Conservation (phyloP, 2,113 vertebrate genomes). For the Nesoenas mayeri region DNA sequence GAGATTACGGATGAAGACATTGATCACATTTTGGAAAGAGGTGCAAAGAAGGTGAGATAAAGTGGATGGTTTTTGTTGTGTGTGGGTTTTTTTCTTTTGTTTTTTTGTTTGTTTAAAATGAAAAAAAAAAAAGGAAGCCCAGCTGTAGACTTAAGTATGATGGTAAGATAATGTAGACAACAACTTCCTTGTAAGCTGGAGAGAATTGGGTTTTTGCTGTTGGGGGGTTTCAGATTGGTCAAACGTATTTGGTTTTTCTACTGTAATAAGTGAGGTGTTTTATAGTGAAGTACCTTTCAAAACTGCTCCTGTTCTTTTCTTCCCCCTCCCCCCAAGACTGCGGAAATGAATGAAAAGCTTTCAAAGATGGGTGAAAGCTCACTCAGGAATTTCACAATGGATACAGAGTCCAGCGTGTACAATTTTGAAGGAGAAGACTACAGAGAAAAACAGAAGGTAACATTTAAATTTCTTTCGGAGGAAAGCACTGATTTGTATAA, state of each 20-base stretch:
- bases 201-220: not conserved
- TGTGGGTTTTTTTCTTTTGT: no score
- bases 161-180: not conserved
- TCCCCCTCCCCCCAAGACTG: slow-evolving; percentile 77
- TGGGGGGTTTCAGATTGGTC: not conserved
- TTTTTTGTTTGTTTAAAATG: not conserved
- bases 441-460: slow-evolving; percentile 98
- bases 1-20: slow-evolving; percentile 99
- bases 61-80: not conserved
- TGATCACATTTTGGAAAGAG: slow-evolving; percentile 92
- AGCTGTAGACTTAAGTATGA: not conserved
- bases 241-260: not conserved
- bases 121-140: not conserved
- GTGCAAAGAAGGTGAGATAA: slow-evolving; percentile 89
- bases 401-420: slow-evolving; percentile 96
- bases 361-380: slow-evolving; percentile 93
- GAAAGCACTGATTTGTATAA: not conserved
- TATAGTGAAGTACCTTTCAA: not conserved
- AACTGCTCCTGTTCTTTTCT: not conserved
- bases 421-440: slow-evolving; percentile 99
- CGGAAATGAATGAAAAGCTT: slow-evolving; percentile 95
- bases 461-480: not conserved
- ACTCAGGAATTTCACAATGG: slow-evolving; percentile 97
- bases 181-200: not conserved
- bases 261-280: not conserved